These are phyloP conservation scores for Capitulum mitella DNA, from an alignment of 2,888 invertebrate genomes.

Conservation along the genomic window DNA sequence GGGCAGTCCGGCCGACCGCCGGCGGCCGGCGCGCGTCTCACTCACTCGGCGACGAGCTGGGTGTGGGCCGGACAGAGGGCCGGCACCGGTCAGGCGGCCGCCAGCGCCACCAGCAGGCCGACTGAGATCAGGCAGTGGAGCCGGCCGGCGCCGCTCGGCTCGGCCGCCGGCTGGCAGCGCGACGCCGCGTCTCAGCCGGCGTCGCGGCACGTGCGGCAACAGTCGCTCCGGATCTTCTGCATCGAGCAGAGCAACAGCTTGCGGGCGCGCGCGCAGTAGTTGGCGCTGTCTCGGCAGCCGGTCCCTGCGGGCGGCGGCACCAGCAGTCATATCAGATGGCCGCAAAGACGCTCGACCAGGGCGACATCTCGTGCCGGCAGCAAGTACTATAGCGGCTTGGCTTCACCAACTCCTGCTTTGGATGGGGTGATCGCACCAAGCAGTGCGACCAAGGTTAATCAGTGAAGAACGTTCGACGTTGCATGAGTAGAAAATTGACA, in stretches of 20 bases:
- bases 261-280: conserved; percentile 77
- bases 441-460: too few species aligned
- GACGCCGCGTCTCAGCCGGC: conserved; percentile 29
- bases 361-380: too few species aligned
- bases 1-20: background rate
- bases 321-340: too few species aligned
- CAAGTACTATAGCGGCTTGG: too few species aligned
- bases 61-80: too few species aligned
- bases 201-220: conserved; percentile 68
- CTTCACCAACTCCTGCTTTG: too few species aligned
- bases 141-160: background rate
- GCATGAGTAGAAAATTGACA: too few species aligned
- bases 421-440: too few species aligned
- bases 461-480: too few species aligned
- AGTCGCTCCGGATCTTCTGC: conserved; percentile 72
- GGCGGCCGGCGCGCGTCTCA: too few species aligned
- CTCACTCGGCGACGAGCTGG: too few species aligned
- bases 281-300: conserved; percentile 70
- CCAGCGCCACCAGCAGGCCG: background rate
- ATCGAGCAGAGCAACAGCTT: conserved; percentile 81
- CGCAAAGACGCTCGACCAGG: too few species aligned
- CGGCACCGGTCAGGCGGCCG: background rate
- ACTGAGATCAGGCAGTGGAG: background rate
- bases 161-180: background rate
- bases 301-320: conserved; percentile 47